phyloP scores from a whole-genome alignment of 2,113 vertebrate species.

The Caranx ignobilis region DNA sequence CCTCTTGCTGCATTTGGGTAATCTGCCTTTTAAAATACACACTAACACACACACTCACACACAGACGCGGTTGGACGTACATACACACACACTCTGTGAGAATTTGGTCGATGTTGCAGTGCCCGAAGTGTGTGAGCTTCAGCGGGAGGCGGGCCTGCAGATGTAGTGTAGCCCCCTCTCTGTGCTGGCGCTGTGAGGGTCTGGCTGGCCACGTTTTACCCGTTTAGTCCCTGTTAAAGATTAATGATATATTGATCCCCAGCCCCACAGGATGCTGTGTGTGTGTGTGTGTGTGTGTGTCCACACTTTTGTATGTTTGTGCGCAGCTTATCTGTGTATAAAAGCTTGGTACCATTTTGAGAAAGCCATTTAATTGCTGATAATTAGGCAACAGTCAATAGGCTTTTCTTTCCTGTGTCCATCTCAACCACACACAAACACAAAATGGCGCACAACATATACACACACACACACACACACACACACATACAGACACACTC shows the following conservation, averaged over 20 bases:
- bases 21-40: constrained; percentile 80
- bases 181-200: constrained; percentile 68
- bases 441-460: constrained; percentile 61
- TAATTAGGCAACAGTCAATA: constrained; percentile 66
- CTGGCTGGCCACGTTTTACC: constrained; percentile 72
- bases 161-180: constrained; percentile 83
- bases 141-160: constrained; percentile 81
- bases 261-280: constrained; percentile 63
- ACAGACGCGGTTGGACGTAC: constrained; percentile 19
- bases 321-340: constrained; percentile 34
- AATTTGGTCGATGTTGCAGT: constrained; percentile 72
- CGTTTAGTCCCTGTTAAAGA: constrained; percentile 84
- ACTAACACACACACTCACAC: constrained; percentile 38
- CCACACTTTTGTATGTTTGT: not conserved
- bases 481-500: constrained; percentile 46
- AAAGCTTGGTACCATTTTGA: constrained; percentile 56
- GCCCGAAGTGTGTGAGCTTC: constrained; percentile 66
- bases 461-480: constrained; percentile 42
- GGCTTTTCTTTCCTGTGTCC: constrained; percentile 61
- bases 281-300: constrained; percentile 13
- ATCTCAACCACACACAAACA: constrained; percentile 52
- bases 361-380: constrained; percentile 65
- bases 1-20: constrained; percentile 78
- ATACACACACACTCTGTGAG: constrained; percentile 47
- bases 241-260: constrained; percentile 83